Evolutionary conservation across 1,140 invertebrate genomes (phyloP).

Genomic region (Pararge aegeria): DNA sequence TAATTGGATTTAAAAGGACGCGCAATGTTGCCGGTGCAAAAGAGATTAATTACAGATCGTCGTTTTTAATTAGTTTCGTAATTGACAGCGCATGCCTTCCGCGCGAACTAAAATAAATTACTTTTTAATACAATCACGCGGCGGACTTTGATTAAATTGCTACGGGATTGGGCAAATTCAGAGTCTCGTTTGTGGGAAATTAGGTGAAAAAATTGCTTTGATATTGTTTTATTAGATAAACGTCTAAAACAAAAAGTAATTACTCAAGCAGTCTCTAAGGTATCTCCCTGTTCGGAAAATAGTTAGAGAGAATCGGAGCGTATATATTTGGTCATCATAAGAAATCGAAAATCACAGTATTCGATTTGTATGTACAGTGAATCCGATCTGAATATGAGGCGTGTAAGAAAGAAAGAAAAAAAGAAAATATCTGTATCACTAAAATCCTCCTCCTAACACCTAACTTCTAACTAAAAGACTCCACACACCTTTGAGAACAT

Average conservation of each 20-base stretch:
- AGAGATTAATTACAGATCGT: slow-evolving; percentile 72
- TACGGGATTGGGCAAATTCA: slow-evolving; percentile 11
- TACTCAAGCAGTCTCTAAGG: not conserved
- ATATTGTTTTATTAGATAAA: not conserved
- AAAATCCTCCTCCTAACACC: no score
- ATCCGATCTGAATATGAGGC: no score
- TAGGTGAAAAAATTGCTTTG: not conserved
- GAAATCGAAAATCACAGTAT: no score
- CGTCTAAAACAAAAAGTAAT: not conserved
- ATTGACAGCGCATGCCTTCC: slow-evolving; percentile 61
- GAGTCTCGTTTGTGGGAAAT: not conserved
- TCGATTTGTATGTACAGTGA: no score
- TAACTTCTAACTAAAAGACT: no score
- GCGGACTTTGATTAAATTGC: slow-evolving; percentile 58
- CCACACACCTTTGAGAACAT: no score
- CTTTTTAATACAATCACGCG: slow-evolving; percentile 70
- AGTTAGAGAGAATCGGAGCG: no score
- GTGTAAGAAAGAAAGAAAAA: no score
- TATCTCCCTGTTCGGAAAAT: not conserved
- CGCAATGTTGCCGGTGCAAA: slow-evolving; percentile 16
- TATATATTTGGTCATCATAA: no score
- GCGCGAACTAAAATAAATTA: slow-evolving; percentile 72
- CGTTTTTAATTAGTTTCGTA: slow-evolving; percentile 75
- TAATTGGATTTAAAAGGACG: slow-evolving; percentile 14
- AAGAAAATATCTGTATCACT: no score